Percentiles rank a stretch among this genome's conserved stretches.
Conservation (phyloP, 2,888 invertebrate genomes). For the Chorisops tibialis region DNA sequence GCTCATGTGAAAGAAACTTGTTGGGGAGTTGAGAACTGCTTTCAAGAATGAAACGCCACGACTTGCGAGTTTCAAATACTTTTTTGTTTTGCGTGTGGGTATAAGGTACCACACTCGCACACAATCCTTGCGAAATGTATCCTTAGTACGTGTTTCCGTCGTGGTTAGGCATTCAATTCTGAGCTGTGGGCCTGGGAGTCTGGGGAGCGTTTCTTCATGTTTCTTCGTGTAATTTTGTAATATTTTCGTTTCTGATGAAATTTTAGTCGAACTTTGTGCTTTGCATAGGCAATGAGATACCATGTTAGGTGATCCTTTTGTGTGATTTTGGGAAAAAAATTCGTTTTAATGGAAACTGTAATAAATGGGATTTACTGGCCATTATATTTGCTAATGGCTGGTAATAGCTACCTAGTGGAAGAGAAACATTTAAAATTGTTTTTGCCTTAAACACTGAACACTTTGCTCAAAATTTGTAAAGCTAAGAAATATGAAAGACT, state of each 20-base stretch:
- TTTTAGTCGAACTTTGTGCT: slow-evolving; percentile 31
- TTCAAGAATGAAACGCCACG: not conserved
- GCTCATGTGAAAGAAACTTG: slow-evolving; percentile 1
- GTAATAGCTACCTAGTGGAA: too few relatives aligned
- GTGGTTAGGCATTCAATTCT: not conserved
- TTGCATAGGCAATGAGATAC: slow-evolving; percentile 28
- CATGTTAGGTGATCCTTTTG: not conserved
- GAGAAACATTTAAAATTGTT: too few relatives aligned
- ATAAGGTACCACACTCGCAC: not conserved
- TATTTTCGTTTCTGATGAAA: slow-evolving; percentile 33
- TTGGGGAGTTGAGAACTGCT: slow-evolving; percentile 1
- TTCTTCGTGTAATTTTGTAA: slow-evolving; percentile 27
- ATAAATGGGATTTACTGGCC: slow-evolving; percentile 15
- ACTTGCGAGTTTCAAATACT: too few relatives aligned
- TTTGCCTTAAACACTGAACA: too few relatives aligned
- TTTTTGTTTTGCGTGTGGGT: not conserved
- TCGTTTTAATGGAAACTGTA: slow-evolving; percentile 12
- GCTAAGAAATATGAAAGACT: too few relatives aligned
- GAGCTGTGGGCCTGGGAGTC: slow-evolving; percentile 6
- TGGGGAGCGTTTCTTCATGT: slow-evolving; percentile 21
- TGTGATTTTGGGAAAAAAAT: not conserved
- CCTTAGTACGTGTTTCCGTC: slow-evolving; percentile 13
- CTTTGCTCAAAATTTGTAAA: too few relatives aligned
- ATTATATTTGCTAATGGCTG: slow-evolving; percentile 23
- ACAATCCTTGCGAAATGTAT: slow-evolving; percentile 14